These are phyloP conservation scores for Deroplatys truncata DNA, from an alignment of 2,888 invertebrate species.

Conservation along the genomic window DNA sequence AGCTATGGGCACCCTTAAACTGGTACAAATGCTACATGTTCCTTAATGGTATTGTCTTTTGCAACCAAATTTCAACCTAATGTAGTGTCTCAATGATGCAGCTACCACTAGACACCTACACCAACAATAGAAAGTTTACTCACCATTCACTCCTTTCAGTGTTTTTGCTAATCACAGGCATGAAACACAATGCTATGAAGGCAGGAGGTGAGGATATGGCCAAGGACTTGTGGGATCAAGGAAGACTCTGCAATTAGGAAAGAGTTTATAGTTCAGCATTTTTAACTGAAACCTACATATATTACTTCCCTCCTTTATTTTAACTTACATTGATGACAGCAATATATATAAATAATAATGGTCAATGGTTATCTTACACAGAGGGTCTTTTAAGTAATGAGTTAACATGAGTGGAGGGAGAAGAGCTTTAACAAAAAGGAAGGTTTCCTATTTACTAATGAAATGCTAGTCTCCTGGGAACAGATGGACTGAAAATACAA, in stretches of 20 bases:
- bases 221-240: background rate
- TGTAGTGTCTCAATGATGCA: too few relatives aligned
- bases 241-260: background rate
- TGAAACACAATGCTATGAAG: background rate
- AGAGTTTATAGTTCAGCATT: background rate
- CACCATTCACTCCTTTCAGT: too few relatives aligned
- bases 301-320: background rate
- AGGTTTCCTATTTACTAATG: background rate
- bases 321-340: background rate
- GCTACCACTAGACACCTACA: too few relatives aligned
- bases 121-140: too few relatives aligned
- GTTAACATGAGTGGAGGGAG: background rate
- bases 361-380: background rate
- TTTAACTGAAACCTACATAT: background rate
- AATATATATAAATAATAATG: background rate
- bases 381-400: background rate
- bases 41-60: too few relatives aligned
- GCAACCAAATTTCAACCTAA: too few relatives aligned
- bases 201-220: background rate
- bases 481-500: conserved; percentile 4
- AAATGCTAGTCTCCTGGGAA: background rate
- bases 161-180: too few relatives aligned
- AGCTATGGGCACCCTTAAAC: too few relatives aligned
- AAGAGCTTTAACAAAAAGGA: background rate
- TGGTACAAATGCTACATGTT: too few relatives aligned